Conservation (phyloP, 2,888 invertebrate genomes). For the Ecliptopera silaceata region DNA sequence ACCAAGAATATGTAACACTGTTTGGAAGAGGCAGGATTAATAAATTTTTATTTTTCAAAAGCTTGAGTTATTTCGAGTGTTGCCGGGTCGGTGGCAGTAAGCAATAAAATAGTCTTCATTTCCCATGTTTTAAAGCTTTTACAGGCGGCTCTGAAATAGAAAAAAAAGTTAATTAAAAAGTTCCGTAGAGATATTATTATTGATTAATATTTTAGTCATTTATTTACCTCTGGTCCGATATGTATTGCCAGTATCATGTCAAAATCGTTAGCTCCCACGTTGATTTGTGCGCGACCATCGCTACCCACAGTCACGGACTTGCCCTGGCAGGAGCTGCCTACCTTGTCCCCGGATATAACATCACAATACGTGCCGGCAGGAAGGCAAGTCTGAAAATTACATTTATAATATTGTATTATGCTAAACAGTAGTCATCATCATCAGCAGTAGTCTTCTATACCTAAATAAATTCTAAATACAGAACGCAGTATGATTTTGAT, state of each 20-base stretch:
- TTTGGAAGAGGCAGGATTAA: too few relatives aligned
- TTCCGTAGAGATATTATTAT: too few relatives aligned
- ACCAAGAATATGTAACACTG: too few relatives aligned
- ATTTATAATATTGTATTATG: too few relatives aligned
- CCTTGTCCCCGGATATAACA: slow-evolving; percentile 86
- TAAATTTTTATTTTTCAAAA: not conserved
- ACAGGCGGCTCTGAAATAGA: slow-evolving; percentile 52
- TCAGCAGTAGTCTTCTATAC: too few relatives aligned
- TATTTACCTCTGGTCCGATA: slow-evolving; percentile 67
- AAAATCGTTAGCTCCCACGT: slow-evolving; percentile 74
- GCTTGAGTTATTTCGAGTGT: too few relatives aligned
- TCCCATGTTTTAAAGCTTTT: too few relatives aligned
- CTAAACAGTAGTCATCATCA: too few relatives aligned
- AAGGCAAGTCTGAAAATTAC: slow-evolving; percentile 80
- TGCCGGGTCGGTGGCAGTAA: too few relatives aligned
- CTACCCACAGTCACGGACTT: slow-evolving; percentile 83
- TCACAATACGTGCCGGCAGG: slow-evolving; percentile 91
- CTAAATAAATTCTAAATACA: too few relatives aligned
- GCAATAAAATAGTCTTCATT: too few relatives aligned
- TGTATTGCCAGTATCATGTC: slow-evolving; percentile 87
- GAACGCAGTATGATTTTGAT: too few relatives aligned
- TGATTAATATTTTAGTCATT: not conserved
- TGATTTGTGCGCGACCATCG: slow-evolving; percentile 82
- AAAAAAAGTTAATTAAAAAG: not conserved
- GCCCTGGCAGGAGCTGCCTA: slow-evolving; percentile 84